phyloP scores from a whole-genome alignment of 1,140 invertebrate genomes.

The Tribolium madens region DNA sequence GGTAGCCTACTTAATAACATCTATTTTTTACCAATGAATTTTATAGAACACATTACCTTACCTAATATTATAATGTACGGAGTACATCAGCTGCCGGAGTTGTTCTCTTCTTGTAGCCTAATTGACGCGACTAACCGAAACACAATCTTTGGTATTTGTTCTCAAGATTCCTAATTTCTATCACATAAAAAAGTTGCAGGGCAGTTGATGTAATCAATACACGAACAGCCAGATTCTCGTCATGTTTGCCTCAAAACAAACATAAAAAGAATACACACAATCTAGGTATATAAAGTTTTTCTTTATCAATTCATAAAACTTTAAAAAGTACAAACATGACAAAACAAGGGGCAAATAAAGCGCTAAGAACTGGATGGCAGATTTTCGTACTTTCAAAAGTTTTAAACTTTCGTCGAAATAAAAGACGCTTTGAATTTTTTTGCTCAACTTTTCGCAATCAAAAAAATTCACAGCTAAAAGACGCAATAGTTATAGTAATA shows the following conservation, averaged over 20 bases:
- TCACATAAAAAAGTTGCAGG: conserved; percentile 7
- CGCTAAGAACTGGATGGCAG: conserved; percentile 56
- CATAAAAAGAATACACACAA: conserved; percentile 56
- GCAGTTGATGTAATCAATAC: conserved; percentile 46
- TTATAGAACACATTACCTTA: conserved; percentile 55
- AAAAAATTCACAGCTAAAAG: conserved; percentile 39
- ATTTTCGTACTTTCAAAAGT: conserved; percentile 60
- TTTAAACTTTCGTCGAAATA: conserved; percentile 45
- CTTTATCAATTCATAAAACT: conserved; percentile 53
- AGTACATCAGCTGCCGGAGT: conserved; percentile 37
- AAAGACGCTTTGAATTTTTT: conserved; percentile 45
- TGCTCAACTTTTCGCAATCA: neutral
- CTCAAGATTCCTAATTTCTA: conserved; percentile 14
- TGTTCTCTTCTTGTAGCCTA: neutral
- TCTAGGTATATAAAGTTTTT: conserved; percentile 53
- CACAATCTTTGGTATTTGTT: conserved; percentile 30
- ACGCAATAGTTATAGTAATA: conserved; percentile 35
- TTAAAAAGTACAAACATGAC: conserved; percentile 59
- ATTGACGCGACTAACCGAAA: conserved; percentile 1
- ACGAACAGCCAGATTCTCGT: conserved; percentile 54
- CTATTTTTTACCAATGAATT: conserved; percentile 55
- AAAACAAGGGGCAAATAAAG: conserved; percentile 47
- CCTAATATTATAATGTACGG: conserved; percentile 42
- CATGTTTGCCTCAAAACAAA: conserved; percentile 55
- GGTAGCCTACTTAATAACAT: conserved; percentile 55